Evolutionary conservation across 2,113 vertebrate species (phyloP), one percentile per base, ranked within the genome.

Genomic region (Corydoras maculifer): DNA sequence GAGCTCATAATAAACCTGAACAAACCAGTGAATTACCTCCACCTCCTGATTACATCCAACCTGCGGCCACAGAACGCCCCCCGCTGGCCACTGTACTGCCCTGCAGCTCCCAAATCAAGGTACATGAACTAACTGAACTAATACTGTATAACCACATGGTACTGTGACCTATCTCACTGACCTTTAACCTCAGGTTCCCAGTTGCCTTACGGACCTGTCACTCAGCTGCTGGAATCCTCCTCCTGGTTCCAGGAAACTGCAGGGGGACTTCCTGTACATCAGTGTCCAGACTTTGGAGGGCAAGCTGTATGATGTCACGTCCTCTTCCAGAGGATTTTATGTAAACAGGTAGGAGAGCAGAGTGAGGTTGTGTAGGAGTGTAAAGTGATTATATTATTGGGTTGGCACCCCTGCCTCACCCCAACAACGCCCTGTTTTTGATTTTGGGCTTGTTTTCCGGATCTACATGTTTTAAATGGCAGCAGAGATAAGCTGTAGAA

Each of bases 161-260:
- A 4, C 2, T 61, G 11, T 69, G 5, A 13, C 12, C 18, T 6
- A 32, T 31, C 13, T 31, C 74, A 68, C 18, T 72, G 2, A 60
- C 43, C 68, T 63, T 69, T 9, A 43, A 57, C 29, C 49, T 57
- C 65, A 93, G 91, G 60, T 77, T 49, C 78, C 85, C 50, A 84
- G 77, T 75, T 90, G 81, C 78, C 66, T 93, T 60, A 78, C 76
- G 48, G 89, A 91, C 72, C 32, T 93, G 79, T 88, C 85, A 73
- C 86, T 91, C 58, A 93, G 91, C 72, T 88, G 84, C 18, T 93
- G 91, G 91, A 91, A 91, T 75, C 91, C 91, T 2, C 89, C 90
- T 53, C 91, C 91, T 60, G 91, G 91, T 53, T 86, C 89, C 75
- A 87, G 91, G 73, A 91, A 90, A 77, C 72, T 93, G 71, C 91